Evolutionary conservation across 92 coral and sea anemone species (phyloP).

Genomic region (Porites cylindrica): DNA sequence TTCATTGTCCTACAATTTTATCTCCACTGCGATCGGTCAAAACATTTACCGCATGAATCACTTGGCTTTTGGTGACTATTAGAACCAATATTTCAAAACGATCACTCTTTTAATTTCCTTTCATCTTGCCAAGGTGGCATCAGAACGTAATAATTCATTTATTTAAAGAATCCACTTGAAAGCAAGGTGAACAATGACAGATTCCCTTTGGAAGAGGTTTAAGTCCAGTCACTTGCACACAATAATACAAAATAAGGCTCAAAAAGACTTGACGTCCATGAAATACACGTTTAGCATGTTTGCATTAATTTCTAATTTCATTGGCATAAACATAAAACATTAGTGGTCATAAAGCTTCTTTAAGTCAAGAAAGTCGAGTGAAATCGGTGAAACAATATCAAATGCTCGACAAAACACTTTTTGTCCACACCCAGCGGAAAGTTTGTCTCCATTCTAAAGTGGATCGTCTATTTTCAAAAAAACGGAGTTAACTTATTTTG

Average conservation of each 20-base stretch:
- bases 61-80: neutral
- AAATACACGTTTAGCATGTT: too few species aligned
- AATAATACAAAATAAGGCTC: neutral
- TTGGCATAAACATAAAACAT: slow-evolving; percentile 8
- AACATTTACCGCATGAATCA: slow-evolving; percentile 15
- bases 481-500: neutral
- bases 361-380: slow-evolving; percentile 16
- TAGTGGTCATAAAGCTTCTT: slow-evolving; percentile 14
- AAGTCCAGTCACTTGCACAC: neutral
- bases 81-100: slow-evolving; percentile 33
- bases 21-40: slow-evolving; percentile 19
- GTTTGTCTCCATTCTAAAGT: slow-evolving; percentile 21
- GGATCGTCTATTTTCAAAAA: neutral
- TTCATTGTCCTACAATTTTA: slow-evolving; percentile 12
- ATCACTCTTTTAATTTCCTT: slow-evolving; percentile 13
- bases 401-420: neutral
- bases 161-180: slow-evolving; percentile 45
- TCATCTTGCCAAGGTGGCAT: slow-evolving; percentile 28
- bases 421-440: slow-evolving; percentile 12
- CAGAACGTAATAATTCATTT: slow-evolving; percentile 23
- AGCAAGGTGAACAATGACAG: neutral
- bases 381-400: slow-evolving; percentile 23
- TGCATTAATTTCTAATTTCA: neutral
- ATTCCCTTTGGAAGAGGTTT: neutral
- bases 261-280: neutral